Base-by-base conservation (phyloP, 2,888 invertebrate species). In the Coenonympha arcania region DNA sequence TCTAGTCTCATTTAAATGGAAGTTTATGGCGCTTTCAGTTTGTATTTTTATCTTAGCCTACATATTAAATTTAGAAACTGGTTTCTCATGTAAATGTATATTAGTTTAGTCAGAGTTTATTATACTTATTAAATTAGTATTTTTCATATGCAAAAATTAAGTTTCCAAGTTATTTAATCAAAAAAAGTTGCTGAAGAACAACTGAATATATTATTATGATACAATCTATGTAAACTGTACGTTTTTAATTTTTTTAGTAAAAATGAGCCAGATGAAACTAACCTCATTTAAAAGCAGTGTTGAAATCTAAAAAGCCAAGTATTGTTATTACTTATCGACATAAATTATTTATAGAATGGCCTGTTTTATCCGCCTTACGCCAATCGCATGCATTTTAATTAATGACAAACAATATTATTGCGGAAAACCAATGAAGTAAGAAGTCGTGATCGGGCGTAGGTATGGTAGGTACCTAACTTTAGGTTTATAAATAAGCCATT, bases 341-440 rank as follows among this genome's bases (percentile, higher is more conserved):
- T 11, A 6, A n/a, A 19, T n/a, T 22, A 13, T 13, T 39, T 15
- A 39, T 39, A 15, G 8, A 13, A 8, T 8, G 9, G 15, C 22
- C 5, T 39, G 8, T 15, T 39, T 15, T n/a, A 36, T 39, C 39
- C 39, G 24, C 11, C 20, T 20, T 19, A 31, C n/a, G 4, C 6
- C 11, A 19, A 9, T 3, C n/a, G 15, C 13, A 24, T 39, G 22
- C 22, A 24, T 15, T 39, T 20, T 39, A 39, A 39, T 39, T 24
- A 6, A 39, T 22, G 39, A 39, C 22, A 24, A 39, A 39, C 16
- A 37, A 15, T 24, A 39, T 15, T 24, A 9, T 42, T 47, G 30
- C 46, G 46, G 46, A 46, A 47, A 51, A 51, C 33, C 22, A 46
- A 30, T 22, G 22, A 47, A 28, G 30, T 46, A 40, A 46, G 31